Evolutionary conservation across 2,888 invertebrate genomes (phyloP), one percentile per base, ranked within the genome.

Genomic region (Eledona agricola): DNA sequence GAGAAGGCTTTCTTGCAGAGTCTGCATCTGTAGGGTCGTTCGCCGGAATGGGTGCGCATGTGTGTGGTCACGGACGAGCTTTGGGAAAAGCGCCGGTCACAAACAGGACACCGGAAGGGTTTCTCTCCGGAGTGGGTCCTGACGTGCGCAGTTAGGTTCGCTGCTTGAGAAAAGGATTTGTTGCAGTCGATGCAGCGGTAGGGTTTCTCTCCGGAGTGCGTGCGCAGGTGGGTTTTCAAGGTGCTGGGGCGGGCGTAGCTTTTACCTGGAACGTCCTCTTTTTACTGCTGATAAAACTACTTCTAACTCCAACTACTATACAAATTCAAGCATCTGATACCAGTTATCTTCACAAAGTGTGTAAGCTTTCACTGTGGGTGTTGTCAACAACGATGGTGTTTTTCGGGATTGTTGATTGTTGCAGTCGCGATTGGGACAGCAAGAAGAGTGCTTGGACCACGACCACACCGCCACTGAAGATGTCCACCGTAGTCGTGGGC

Each of bases 11-110:
- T 99, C 74, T 95, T 96, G 79, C 99, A 99, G 67, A 95, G 87
- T 61, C 93, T 84, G 79, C 98, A 99, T 62, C 80, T 70, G 76
- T 98, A 97, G 0, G 98, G 98, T 50, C 96, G 83, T 75, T 98
- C 97, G n/a, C 97, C 98, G n/a, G 95, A 95, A 79, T 99, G 98
- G n/a, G 98, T 99, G 72, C 98, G 84, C 95, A 97, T 96, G 81
- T 99, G 99, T 62, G 98, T 98, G 47, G 98, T 99, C 42, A 99
- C 96, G 40, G 89, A 89, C 67, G 96, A 96, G 74, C 88, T 88
- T 73, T 99, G 98, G 52, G 96, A 96, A 77, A 99, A 99, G 66
- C 95, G 85, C 55, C 98, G 84, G 73, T 96, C 94, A 77, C 99
- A 99, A 62, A 98, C 93, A 11, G 94, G 93, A 81, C 99, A 99